Evolutionary conservation across 2,113 vertebrate species (phyloP).

Genomic region (Eulemur rufifrons): DNA sequence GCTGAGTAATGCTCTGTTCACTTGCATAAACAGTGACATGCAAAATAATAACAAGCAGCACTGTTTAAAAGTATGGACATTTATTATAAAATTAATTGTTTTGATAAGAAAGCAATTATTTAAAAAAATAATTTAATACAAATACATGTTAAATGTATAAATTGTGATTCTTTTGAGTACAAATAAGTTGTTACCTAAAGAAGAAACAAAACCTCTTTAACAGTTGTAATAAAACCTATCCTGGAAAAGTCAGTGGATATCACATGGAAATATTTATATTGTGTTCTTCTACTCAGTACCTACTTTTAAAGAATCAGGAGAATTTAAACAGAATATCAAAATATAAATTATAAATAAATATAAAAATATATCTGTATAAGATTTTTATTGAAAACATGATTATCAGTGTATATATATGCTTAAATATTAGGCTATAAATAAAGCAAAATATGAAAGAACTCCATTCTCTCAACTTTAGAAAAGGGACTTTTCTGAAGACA

Average conservation of each 20-base stretch:
- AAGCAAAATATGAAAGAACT: neutral
- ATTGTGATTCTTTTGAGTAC: slow-evolving; percentile 19
- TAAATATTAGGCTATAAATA: slow-evolving; percentile 9
- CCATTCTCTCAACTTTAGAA: neutral
- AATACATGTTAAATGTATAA: neutral
- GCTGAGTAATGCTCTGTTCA: slow-evolving; percentile 37
- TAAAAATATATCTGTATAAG: neutral
- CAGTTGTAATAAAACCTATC: neutral
- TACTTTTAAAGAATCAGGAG: neutral
- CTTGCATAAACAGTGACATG: neutral
- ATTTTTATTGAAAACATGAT: neutral
- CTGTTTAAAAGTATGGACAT: slow-evolving; percentile 24
- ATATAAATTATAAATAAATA: slow-evolving; percentile 50
- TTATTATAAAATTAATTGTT: slow-evolving; percentile 49
- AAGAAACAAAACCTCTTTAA: slow-evolving; percentile 36
- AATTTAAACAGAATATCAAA: slow-evolving; percentile 34
- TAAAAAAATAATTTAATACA: slow-evolving; percentile 62
- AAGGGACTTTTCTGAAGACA: slow-evolving; percentile 21
- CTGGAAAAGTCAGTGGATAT: neutral
- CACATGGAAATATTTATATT: neutral
- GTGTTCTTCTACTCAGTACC: neutral
- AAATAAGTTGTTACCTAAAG: slow-evolving; percentile 22
- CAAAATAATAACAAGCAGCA: slow-evolving; percentile 9
- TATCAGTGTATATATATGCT: neutral
- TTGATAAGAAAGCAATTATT: slow-evolving; percentile 57